Base-by-base conservation (phyloP, 2,113 vertebrate genomes). In the Clarias gariepinus region DNA sequence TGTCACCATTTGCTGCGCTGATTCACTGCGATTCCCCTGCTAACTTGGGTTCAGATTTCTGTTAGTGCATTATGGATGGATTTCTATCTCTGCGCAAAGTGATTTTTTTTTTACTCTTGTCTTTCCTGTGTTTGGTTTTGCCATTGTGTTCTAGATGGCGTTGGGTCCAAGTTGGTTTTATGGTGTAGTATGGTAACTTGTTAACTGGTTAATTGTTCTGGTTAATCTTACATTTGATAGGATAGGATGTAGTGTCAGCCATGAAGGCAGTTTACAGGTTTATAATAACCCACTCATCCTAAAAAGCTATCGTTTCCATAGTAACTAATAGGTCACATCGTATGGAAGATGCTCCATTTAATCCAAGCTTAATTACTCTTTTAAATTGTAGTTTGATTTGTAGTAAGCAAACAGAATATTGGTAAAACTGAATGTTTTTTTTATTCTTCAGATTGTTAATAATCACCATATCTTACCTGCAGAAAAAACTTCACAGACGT, bases 141-240 rank as follows among this genome's bases (percentile, higher is more conserved):
- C 36, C 52, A 18, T 79, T 30, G 23, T 6, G 41, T 47, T 33
- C 8, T 63, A 30, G n/a, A 7, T 57, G 55, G 4, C 19, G 18
- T n/a, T 41, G n/a, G 52, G 55, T 94, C 91, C 91, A 93, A 93
- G 88, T 91, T 1, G 52, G 11, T 58, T 58, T 30, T 47, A 47
- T 47, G 47, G 47, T 6, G 41, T 41, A 41, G 41, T 41, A 41
- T n/a, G n/a, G n/a, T n/a, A n/a, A n/a, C n/a, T n/a, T n/a, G n/a
- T 36, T 36, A 36, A 69, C 13, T 47, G 7, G 7, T 47, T 47
- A 47, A 47, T 47, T 47, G 47, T 47, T 47, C 47, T 47, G 7
- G 47, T 8, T 47, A 8, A 47, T 47, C 47, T 47, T 47, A 47
- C 6, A 47, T 8, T 7, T 47, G 41, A 41, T 41, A 4, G 41